Conservation (phyloP, 2,888 invertebrate species). For the Quadroppia sp. region DNA sequence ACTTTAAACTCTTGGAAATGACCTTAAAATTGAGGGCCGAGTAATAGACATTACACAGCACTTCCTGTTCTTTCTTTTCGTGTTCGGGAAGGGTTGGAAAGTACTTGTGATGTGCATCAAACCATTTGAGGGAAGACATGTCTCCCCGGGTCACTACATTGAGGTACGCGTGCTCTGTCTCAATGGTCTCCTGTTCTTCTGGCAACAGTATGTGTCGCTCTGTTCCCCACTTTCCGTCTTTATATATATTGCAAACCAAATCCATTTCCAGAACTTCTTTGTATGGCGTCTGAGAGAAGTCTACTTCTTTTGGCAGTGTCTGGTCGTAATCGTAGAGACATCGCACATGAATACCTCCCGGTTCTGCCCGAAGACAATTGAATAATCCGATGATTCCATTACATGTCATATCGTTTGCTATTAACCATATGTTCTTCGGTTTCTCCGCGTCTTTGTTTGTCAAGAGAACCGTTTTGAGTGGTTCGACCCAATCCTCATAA, state of each 20-base stretch:
- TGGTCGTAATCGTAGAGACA: conserved; percentile 54
- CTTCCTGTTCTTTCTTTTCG: conserved; percentile 56
- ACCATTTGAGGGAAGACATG: conserved; percentile 85
- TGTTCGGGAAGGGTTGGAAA: conserved; percentile 54
- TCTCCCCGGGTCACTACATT: conserved; percentile 92
- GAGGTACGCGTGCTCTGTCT: conserved; percentile 83
- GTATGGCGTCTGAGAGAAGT: conserved; percentile 44
- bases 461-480: conserved; percentile 69
- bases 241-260: conserved; percentile 77
- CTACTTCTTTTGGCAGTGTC: conserved; percentile 52
- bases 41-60: conserved; percentile 79
- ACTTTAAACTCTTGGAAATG: conserved; percentile 53
- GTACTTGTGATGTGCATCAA: conserved; percentile 74
- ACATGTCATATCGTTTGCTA: conserved; percentile 64
- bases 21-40: conserved; percentile 82
- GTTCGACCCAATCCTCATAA: conserved; percentile 66
- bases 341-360: conserved; percentile 72
- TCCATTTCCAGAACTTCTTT: conserved; percentile 60
- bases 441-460: conserved; percentile 58
- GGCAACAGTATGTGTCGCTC: conserved; percentile 72
- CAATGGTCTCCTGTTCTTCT: conserved; percentile 50
- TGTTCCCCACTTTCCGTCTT: conserved; percentile 69
- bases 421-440: conserved; percentile 58
- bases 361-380: conserved; percentile 82
- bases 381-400: conserved; percentile 81